phyloP scores from a whole-genome alignment of 1,140 invertebrate species.

The Hydropsyche tenuis region DNA sequence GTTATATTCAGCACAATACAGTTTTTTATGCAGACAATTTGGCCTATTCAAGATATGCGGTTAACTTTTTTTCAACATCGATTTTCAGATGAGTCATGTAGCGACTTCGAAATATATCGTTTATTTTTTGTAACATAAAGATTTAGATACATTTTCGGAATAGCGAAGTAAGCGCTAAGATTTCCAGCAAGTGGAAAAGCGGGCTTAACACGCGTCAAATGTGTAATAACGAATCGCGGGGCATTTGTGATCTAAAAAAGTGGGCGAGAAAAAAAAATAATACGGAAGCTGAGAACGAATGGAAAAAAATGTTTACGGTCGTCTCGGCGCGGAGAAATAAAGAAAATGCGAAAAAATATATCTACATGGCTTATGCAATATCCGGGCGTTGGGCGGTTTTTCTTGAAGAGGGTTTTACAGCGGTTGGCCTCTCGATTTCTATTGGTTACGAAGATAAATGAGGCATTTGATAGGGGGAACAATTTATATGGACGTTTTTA shows the following conservation, averaged over 20 bases:
- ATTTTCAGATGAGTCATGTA: too few species aligned
- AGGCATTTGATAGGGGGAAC: constrained; percentile 49
- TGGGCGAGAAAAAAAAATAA: not conserved
- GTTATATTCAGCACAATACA: too few species aligned
- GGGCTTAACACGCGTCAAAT: constrained; percentile 48
- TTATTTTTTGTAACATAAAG: too few species aligned
- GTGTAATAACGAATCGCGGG: constrained; percentile 48
- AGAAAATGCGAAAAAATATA: constrained; percentile 46
- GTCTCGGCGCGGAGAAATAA: constrained; percentile 40
- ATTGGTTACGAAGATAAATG: constrained; percentile 51
- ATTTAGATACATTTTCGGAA: not conserved
- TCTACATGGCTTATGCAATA: constrained; percentile 49
- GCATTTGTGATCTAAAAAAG: constrained; percentile 47
- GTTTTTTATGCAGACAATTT: too few species aligned
- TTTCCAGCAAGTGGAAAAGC: not conserved
- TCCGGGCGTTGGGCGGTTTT: constrained; percentile 40
- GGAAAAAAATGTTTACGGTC: constrained; percentile 49
- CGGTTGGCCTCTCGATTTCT: constrained; percentile 50
- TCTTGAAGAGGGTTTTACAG: constrained; percentile 50
- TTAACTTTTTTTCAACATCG: too few species aligned
- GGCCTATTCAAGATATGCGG: too few species aligned
- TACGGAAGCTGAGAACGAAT: not conserved
- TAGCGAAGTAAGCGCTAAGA: constrained; percentile 9
- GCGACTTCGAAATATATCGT: too few species aligned
- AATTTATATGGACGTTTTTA: constrained; percentile 49